Conservation (phyloP, 2,797 vertebrate genomes). For the Galaxias olidus region DNA sequence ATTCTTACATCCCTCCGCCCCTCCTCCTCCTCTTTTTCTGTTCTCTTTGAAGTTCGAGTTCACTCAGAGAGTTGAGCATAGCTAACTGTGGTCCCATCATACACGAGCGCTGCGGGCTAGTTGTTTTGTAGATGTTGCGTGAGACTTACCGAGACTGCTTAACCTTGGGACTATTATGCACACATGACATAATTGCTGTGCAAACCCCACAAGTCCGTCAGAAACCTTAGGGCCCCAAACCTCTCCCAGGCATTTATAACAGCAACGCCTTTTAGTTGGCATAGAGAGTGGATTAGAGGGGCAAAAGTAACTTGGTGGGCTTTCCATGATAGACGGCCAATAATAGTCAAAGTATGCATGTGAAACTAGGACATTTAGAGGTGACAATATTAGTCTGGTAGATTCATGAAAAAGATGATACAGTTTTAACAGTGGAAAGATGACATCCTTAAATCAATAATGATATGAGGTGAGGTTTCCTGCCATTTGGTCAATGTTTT, state of each 20-base stretch:
- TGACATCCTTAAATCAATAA: neutral
- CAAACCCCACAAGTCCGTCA: neutral
- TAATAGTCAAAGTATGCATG: too few species aligned
- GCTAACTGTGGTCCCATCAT: neutral
- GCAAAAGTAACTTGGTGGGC: neutral
- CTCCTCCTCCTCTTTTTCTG: too few species aligned
- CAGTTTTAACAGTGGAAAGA: neutral
- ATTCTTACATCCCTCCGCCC: too few species aligned
- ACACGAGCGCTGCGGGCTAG: neutral
- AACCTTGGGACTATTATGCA: neutral
- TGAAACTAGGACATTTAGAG: neutral
- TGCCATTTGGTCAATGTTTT: too few species aligned
- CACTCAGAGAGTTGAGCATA: neutral
- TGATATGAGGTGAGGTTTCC: neutral
- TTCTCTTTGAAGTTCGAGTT: neutral
- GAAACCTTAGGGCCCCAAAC: neutral
- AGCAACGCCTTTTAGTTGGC: neutral
- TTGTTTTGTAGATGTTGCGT: slow-evolving; percentile 18
- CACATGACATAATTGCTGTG: neutral
- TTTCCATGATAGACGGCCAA: too few species aligned
- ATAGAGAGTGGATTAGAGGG: neutral
- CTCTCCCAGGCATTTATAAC: neutral
- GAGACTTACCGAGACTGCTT: neutral
- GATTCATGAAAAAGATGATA: neutral
- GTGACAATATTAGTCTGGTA: neutral